These are phyloP conservation scores for Cettia cetti DNA, from an alignment of 2,113 vertebrate genomes.

Conservation along the genomic window DNA sequence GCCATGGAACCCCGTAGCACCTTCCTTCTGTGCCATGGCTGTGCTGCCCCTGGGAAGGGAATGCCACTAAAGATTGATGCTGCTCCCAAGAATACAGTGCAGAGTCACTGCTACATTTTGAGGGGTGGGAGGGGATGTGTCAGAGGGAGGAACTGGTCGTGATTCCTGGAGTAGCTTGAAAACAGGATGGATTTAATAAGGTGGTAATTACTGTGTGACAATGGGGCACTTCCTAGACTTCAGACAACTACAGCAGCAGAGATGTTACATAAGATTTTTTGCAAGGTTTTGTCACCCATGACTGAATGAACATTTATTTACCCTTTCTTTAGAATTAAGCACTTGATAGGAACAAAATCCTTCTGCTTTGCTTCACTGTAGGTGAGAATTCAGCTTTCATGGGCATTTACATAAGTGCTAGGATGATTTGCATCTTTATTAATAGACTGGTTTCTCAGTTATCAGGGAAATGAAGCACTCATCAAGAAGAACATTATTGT, in stretches of 20 bases:
- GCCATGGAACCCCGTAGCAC: neutral
- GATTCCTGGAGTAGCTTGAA: neutral
- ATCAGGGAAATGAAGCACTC: neutral
- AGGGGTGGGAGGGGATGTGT: neutral
- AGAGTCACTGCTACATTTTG: neutral
- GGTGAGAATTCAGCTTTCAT: neutral
- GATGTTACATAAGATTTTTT: neutral
- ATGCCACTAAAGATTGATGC: neutral
- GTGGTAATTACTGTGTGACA: neutral
- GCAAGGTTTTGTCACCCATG: neutral
- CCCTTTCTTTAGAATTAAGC: neutral
- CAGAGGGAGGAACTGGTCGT: neutral
- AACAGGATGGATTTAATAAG: slow-evolving; percentile 43
- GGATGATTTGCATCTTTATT: neutral
- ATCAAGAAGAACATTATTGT: neutral
- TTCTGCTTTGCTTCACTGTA: neutral
- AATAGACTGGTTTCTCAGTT: neutral
- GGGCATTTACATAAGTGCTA: neutral
- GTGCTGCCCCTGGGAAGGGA: neutral
- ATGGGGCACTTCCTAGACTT: neutral
- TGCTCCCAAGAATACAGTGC: neutral
- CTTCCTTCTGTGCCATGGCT: neutral
- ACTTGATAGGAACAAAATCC: neutral
- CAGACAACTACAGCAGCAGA: neutral
- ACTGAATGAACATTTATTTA: neutral